These are phyloP conservation scores for Helicolenus hilgendorfi DNA, from an alignment of 2,797 vertebrate species.

Conservation along the genomic window DNA sequence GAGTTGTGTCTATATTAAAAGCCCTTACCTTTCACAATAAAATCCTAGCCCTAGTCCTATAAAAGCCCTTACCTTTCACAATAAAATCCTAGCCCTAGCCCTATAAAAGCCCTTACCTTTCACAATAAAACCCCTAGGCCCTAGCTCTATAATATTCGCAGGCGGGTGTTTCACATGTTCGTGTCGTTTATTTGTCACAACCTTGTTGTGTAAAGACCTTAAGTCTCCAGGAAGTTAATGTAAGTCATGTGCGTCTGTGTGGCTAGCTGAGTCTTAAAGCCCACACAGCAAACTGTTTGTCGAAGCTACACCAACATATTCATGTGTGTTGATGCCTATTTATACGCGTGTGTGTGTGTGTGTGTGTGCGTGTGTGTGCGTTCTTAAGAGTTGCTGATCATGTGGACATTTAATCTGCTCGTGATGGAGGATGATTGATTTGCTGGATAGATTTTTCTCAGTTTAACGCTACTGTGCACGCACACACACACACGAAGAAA, in stretches of 20 bases:
- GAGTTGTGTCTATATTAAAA: too few relatives aligned
- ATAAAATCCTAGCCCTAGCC: too few relatives aligned
- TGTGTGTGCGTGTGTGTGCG: not conserved
- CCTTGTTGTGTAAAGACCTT: too few relatives aligned
- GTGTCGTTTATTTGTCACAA: too few relatives aligned
- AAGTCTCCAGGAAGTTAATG: too few relatives aligned
- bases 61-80: too few relatives aligned
- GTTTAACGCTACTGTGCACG: slow-evolving; percentile 1
- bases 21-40: too few relatives aligned
- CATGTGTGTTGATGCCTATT: slow-evolving; percentile 2
- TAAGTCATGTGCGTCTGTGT: not conserved
- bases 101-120: too few relatives aligned
- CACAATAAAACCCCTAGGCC: too few relatives aligned
- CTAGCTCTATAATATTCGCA: too few relatives aligned
- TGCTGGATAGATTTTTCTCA: slow-evolving; percentile 45
- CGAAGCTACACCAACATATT: not conserved
- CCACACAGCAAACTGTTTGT: not conserved
- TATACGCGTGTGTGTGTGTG: not conserved
- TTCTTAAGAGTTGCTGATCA: slow-evolving; percentile 44
- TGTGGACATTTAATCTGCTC: slow-evolving; percentile 59
- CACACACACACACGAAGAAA: not conserved
- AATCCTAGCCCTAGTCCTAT: too few relatives aligned
- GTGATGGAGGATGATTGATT: slow-evolving; percentile 68
- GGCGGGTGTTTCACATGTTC: too few relatives aligned
- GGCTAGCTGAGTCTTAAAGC: not conserved